Percentiles rank a stretch among this genome's conserved stretches.
These are phyloP conservation scores for Portunus trituberculatus DNA, from an alignment of 1,140 invertebrate genomes.

Conservation along the genomic window DNA sequence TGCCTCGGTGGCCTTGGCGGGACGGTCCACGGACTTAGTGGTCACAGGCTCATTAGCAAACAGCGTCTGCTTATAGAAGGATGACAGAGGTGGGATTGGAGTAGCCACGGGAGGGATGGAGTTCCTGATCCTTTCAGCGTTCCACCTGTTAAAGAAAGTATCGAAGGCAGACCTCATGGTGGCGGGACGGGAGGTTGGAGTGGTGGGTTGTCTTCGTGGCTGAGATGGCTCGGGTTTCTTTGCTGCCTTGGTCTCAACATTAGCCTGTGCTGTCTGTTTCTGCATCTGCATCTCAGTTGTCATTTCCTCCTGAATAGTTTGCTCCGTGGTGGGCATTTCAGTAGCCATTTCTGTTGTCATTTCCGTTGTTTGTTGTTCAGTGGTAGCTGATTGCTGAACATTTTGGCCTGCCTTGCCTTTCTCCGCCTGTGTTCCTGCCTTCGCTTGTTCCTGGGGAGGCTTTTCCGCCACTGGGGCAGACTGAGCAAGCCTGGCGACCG, in stretches of 20 bases:
- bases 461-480: neutral
- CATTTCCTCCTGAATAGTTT: neutral
- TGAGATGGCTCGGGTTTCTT: neutral
- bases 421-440: neutral
- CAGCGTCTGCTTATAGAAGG: neutral
- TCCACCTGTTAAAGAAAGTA: conserved; percentile 29
- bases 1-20: neutral
- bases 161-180: conserved; percentile 25
- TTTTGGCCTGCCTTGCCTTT: neutral
- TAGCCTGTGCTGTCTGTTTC: neutral
- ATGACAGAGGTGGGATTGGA: neutral
- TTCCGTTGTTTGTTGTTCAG: neutral
- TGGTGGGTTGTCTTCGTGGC: neutral
- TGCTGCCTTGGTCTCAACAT: neutral
- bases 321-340: neutral
- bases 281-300: neutral
- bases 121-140: conserved; percentile 56
- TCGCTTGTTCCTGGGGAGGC: neutral
- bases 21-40: neutral
- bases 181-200: neutral
- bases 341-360: neutral
- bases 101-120: conserved; percentile 8
- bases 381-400: neutral
- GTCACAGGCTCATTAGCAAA: neutral
- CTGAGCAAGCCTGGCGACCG: too few relatives aligned